These are phyloP conservation scores for Amphipoea oculea DNA, from an alignment of 2,888 invertebrate genomes.

Conservation along the genomic window DNA sequence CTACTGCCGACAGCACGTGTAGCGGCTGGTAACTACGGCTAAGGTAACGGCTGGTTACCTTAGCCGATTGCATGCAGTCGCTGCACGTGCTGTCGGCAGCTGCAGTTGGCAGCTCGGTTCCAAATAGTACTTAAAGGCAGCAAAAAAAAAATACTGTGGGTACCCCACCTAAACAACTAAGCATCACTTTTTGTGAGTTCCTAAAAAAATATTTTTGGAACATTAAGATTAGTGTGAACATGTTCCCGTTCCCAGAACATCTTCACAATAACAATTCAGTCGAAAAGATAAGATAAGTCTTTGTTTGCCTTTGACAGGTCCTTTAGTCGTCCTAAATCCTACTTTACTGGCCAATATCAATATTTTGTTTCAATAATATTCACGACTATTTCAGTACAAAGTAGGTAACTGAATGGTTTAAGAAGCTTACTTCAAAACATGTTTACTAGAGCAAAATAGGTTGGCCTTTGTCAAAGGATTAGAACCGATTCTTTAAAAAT, in stretches of 20 bases:
- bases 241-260: neutral
- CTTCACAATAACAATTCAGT: neutral
- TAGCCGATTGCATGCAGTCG: too few relatives aligned
- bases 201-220: neutral
- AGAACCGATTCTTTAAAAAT: neutral
- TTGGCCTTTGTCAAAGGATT: neutral
- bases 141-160: neutral
- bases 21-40: too few relatives aligned
- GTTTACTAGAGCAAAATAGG: neutral
- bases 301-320: too few relatives aligned
- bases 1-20: too few relatives aligned
- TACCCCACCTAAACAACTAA: neutral
- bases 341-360: neutral
- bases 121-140: too few relatives aligned
- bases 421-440: neutral
- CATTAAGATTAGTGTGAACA: neutral
- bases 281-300: too few relatives aligned
- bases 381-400: conserved; percentile 3
- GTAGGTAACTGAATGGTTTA: neutral
- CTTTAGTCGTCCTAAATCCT: neutral
- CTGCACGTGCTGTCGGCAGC: too few relatives aligned
- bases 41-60: too few relatives aligned
- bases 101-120: too few relatives aligned
- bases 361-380: neutral
- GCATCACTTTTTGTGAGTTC: neutral